Percentiles rank a stretch among this genome's conserved stretches.
These are phyloP conservation scores for Aphidius colemani DNA, from an alignment of 2,888 invertebrate species.

Conservation along the genomic window DNA sequence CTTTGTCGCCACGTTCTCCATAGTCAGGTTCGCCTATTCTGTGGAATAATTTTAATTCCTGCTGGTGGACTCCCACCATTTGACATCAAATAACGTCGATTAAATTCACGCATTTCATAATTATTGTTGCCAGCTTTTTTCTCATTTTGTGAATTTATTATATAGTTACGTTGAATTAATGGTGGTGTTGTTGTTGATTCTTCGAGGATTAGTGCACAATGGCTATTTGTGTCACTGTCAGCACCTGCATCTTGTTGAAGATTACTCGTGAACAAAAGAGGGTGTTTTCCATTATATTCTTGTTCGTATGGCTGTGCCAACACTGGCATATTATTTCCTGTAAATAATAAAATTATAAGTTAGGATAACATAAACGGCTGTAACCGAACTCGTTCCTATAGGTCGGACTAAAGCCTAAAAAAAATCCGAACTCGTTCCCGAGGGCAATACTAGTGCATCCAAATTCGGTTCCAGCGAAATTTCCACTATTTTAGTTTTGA, in stretches of 20 bases:
- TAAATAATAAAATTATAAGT: constrained; percentile 25
- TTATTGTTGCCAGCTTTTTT: constrained; percentile 79
- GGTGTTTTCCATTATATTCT: constrained; percentile 50
- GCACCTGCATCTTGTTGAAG: constrained; percentile 61
- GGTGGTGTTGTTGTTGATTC: constrained; percentile 60
- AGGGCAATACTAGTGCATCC: too few relatives aligned
- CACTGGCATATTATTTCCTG: constrained; percentile 51
- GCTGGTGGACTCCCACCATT: constrained; percentile 57
- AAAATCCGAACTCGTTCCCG: too few relatives aligned
- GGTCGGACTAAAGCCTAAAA: too few relatives aligned
- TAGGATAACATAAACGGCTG: neutral
- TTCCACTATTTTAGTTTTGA: too few relatives aligned
- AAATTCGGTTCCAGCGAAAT: too few relatives aligned
- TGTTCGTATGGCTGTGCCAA: constrained; percentile 45
- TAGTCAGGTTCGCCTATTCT: constrained; percentile 57
- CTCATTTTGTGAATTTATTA: constrained; percentile 54
- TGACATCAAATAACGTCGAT: constrained; percentile 54
- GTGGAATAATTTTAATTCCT: constrained; percentile 62
- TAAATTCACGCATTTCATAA: constrained; percentile 79
- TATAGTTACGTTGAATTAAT: constrained; percentile 48
- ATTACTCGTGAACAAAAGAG: constrained; percentile 48
- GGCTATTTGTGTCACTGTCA: constrained; percentile 67
- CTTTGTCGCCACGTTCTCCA: constrained; percentile 57
- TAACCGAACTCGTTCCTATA: too few relatives aligned
- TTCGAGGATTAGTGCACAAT: constrained; percentile 64